phyloP scores from a whole-genome alignment of 2,888 invertebrate species.

The Molanna angustata region DNA sequence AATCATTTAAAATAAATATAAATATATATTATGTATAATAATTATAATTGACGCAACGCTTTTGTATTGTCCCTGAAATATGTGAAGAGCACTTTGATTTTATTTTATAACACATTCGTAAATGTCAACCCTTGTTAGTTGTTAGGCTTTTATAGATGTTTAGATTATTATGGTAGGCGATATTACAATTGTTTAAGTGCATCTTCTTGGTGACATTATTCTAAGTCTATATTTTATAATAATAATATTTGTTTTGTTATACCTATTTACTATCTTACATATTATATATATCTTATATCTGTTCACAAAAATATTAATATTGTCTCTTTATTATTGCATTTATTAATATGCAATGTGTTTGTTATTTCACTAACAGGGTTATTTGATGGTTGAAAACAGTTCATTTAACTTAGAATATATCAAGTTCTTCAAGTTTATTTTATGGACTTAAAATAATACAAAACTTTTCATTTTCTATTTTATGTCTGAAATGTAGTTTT shows the following conservation, averaged over 20 bases:
- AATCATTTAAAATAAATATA: conserved; percentile 5
- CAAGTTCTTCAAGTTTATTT: conserved; percentile 11
- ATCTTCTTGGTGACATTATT: conserved; percentile 26
- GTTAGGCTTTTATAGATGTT: conserved; percentile 31
- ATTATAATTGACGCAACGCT: too few relatives aligned
- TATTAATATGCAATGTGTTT: conserved; percentile 19
- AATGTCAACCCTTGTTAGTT: conserved; percentile 29
- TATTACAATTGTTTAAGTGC: conserved; percentile 26
- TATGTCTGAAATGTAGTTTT: too few relatives aligned
- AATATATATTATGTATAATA: too few relatives aligned
- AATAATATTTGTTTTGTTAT: conserved; percentile 20
- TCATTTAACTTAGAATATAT: conserved; percentile 22
- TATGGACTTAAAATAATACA: conserved; percentile 12
- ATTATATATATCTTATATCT: conserved; percentile 22
- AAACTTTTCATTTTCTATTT: too few relatives aligned
- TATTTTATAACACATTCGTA: conserved; percentile 26
- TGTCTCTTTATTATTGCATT: conserved; percentile 23
- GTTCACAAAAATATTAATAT: conserved; percentile 21
- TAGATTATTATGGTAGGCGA: conserved; percentile 31
- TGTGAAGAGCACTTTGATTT: conserved; percentile 27
- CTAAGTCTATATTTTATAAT: too few relatives aligned
- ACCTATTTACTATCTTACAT: conserved; percentile 28
- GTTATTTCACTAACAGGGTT: conserved; percentile 32
- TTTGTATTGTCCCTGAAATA: conserved; percentile 29
- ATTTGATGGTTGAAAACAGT: conserved; percentile 21